Conservation (phyloP, 2,888 invertebrate species). For the Harpalus rubripes region DNA sequence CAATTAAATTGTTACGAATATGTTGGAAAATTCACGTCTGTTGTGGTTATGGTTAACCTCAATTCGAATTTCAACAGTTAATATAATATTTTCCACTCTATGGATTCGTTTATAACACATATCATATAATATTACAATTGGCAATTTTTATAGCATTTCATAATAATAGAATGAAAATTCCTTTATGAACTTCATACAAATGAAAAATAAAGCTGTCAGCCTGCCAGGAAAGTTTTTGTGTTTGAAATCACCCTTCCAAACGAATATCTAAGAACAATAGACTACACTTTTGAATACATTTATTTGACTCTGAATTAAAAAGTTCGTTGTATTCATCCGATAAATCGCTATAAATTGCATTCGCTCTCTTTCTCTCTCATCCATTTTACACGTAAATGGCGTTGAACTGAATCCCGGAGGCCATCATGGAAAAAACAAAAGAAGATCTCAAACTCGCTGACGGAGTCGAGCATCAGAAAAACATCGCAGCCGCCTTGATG, state of each 20-base stretch:
- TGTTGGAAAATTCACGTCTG: neutral
- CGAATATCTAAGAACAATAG: constrained; percentile 29
- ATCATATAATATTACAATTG: no score
- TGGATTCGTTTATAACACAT: neutral
- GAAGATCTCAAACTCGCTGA: constrained; percentile 6
- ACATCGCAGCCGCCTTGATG: constrained; percentile 21
- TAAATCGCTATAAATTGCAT: constrained; percentile 34
- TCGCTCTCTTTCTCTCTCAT: constrained; percentile 22
- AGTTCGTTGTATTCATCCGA: constrained; percentile 17
- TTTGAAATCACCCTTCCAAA: constrained; percentile 19
- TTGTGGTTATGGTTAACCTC: neutral
- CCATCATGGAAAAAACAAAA: constrained; percentile 32
- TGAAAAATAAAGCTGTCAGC: constrained; percentile 18
- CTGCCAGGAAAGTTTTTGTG: constrained; percentile 21
- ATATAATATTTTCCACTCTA: neutral
- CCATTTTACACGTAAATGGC: constrained; percentile 37
- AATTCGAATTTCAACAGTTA: neutral
- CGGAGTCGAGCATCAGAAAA: constrained; percentile 9
- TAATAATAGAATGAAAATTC: neutral
- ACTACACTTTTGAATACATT: constrained; percentile 40
- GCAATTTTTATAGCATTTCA: neutral
- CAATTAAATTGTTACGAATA: neutral
- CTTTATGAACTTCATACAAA: neutral
- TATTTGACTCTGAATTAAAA: constrained; percentile 34
- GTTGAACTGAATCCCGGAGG: constrained; percentile 48